These are phyloP conservation scores for Zaprionus ghesquierei DNA, from an alignment of 1,140 invertebrate genomes.

Conservation along the genomic window DNA sequence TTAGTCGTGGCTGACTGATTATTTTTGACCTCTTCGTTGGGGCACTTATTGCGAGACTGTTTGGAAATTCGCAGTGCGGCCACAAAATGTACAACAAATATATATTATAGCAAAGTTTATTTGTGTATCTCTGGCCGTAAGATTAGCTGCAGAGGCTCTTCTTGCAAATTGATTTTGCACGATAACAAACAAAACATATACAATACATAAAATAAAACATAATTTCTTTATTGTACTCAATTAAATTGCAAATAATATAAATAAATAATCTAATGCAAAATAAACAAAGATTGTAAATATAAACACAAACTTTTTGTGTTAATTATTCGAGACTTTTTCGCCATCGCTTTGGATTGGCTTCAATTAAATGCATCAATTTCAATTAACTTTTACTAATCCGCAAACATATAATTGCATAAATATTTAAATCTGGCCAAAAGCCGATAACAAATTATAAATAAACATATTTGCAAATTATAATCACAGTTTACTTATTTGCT, in stretches of 20 bases:
- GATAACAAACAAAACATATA: background rate
- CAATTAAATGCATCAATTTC: background rate
- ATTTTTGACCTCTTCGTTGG: conserved; percentile 31
- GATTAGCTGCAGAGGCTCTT: background rate
- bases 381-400: background rate
- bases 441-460: background rate
- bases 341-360: background rate
- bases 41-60: conserved; percentile 19
- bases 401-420: background rate
- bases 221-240: background rate
- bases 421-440: background rate
- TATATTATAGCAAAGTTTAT: background rate
- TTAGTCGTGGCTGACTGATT: conserved; percentile 48
- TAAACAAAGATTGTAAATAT: background rate
- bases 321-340: background rate
- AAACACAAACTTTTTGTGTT: background rate
- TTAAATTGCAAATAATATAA: background rate
- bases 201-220: background rate
- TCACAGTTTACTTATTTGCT: background rate
- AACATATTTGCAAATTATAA: background rate
- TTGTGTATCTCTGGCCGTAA: background rate
- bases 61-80: background rate
- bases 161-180: no score
- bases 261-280: background rate
- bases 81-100: background rate